Percentiles rank a stretch among this genome's conserved stretches.
Evolutionary conservation across 2,888 invertebrate species (phyloP).

Genomic region (Thereva nobilitata): DNA sequence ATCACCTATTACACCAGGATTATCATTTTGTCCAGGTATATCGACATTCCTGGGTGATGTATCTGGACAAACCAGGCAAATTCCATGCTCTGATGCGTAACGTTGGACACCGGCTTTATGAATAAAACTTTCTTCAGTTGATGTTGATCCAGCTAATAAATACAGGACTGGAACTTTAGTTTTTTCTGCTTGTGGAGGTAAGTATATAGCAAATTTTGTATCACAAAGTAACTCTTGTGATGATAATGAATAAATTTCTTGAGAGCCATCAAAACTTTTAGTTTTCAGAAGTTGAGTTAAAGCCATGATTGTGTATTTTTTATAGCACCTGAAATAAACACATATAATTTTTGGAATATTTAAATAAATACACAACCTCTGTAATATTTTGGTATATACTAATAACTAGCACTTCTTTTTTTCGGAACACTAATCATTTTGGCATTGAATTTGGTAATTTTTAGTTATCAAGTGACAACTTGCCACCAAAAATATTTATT

Average conservation of each 20-base stretch:
- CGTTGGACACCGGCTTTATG: slow-evolving; percentile 88
- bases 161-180: slow-evolving; percentile 77
- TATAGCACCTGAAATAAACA: too few species aligned
- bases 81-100: slow-evolving; percentile 78
- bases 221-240: slow-evolving; percentile 71
- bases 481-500: too few species aligned
- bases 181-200: slow-evolving; percentile 66
- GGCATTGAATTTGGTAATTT: too few species aligned
- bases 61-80: slow-evolving; percentile 87
- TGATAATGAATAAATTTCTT: slow-evolving; percentile 65
- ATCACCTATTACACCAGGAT: slow-evolving; percentile 90
- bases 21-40: slow-evolving; percentile 84
- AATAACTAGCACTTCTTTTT: too few species aligned
- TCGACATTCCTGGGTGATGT: slow-evolving; percentile 88
- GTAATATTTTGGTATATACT: too few species aligned
- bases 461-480: too few species aligned
- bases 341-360: too few species aligned
- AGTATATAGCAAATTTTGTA: slow-evolving; percentile 87
- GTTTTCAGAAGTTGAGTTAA: slow-evolving; percentile 68
- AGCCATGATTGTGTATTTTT: slow-evolving; percentile 39
- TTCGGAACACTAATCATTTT: too few species aligned
- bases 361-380: too few species aligned
- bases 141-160: slow-evolving; percentile 86
- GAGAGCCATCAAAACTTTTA: slow-evolving; percentile 81
- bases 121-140: slow-evolving; percentile 90